These are phyloP conservation scores for Passer domesticus DNA, from an alignment of 2,113 vertebrate species.

Conservation along the genomic window DNA sequence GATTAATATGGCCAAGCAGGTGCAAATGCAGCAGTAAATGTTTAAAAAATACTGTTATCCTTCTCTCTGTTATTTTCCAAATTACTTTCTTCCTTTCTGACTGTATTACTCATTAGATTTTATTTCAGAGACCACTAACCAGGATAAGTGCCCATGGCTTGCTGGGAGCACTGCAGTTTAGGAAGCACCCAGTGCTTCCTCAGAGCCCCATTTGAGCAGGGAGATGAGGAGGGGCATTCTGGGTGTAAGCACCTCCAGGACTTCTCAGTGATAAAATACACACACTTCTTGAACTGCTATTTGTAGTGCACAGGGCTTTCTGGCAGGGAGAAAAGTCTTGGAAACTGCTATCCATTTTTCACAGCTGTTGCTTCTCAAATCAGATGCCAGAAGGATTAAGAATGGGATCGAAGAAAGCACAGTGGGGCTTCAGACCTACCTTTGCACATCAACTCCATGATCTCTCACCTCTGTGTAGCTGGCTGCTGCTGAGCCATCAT, in stretches of 20 bases:
- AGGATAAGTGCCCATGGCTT: background rate
- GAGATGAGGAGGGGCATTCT: background rate
- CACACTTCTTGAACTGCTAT: background rate
- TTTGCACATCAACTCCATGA: background rate
- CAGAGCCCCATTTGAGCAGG: background rate
- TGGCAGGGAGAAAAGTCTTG: background rate
- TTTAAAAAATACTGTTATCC: background rate
- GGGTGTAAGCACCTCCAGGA: background rate
- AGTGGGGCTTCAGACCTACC: background rate
- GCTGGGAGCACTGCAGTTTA: background rate
- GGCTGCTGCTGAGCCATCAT: background rate
- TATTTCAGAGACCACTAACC: slow-evolving; percentile 1
- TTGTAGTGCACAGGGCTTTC: background rate
- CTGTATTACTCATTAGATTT: background rate
- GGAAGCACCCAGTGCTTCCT: background rate
- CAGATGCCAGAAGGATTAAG: background rate
- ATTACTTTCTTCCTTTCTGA: background rate
- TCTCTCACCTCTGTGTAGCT: background rate
- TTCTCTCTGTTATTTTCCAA: slow-evolving; percentile 7
- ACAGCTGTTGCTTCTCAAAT: background rate
- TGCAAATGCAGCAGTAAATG: background rate
- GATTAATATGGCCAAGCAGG: background rate
- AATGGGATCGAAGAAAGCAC: background rate
- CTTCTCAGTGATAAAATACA: background rate
- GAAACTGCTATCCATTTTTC: background rate